Evolutionary conservation across 2,888 invertebrate genomes (phyloP), one percentile per base, ranked within the genome.

Genomic region (Hyposoter dolosus): DNA sequence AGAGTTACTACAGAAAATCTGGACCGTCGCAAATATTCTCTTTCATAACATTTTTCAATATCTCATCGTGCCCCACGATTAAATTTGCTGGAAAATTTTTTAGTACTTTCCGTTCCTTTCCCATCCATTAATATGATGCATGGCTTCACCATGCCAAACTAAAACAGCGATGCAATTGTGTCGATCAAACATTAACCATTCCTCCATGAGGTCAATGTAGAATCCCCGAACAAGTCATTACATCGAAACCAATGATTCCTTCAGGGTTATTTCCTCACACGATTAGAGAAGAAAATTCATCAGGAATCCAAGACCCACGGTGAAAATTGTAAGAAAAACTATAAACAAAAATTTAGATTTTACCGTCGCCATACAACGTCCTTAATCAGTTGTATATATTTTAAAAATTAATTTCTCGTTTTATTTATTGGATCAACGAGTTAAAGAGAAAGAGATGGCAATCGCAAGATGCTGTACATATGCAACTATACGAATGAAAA

Each of bases 401-500:
- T 28, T 0, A 15, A 28, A 60, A 1, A 1, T 28, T 60, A 5
- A 60, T 28, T 60, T 15, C 1, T 28, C 6, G 15, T 4, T 28
- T 60, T 60, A 60, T 28, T 15, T 1, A 15, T 60, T 60, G 4
- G 9, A 15, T 60, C 28, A 60, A 28, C 15, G 28, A 60, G 28
- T 60, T 28, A 15, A 0, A 4, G n/a, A 72, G 7, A 43, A 28
- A 60, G 17, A 60, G n/a, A 23, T 60, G 23, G 35, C 40, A 65
- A n/a, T n/a, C n/a, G 17, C 32, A 32, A 63, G 17, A 43, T 43
- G 28, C 63, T 32, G 3, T 60, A 65, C 17, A 32, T 45, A 45
- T 35, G 35, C 32, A 63, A 15, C 23, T 69, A 35, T 35, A 23
- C 17, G 56, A 78, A 78, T 43, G 72, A 74, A 79, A 83, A 66